phyloP scores from a whole-genome alignment of 2,797 vertebrate genomes.

The Mallotus villosus region DNA sequence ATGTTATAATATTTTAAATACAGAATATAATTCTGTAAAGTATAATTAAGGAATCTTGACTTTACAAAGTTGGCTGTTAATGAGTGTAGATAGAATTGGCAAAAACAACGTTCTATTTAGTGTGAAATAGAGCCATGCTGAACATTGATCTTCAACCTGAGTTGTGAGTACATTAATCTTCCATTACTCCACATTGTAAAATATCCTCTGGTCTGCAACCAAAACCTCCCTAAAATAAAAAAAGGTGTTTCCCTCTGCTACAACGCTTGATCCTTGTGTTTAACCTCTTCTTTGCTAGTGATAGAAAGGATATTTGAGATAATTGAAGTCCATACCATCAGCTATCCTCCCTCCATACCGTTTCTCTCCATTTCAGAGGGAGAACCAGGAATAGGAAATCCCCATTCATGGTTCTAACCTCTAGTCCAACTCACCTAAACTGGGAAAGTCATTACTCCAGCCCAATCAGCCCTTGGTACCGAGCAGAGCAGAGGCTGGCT shows the following conservation, averaged over 20 bases:
- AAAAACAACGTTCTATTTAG: slow-evolving; percentile 10
- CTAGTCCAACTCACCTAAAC: slow-evolving; percentile 58
- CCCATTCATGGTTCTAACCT: slow-evolving; percentile 37
- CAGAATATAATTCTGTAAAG: slow-evolving; percentile 51
- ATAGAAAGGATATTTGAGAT: slow-evolving; percentile 9
- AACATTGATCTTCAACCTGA: background rate
- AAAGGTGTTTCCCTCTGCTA: background rate
- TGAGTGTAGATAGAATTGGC: slow-evolving; percentile 32
- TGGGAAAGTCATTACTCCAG: slow-evolving; percentile 70
- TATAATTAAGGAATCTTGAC: slow-evolving; percentile 57
- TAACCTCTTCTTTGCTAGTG: slow-evolving; percentile 15
- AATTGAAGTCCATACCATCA: slow-evolving; percentile 25
- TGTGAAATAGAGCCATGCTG: background rate
- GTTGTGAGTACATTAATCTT: background rate
- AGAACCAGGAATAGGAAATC: slow-evolving; percentile 35
- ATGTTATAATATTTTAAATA: slow-evolving; percentile 24
- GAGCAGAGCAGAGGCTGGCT: slow-evolving; percentile 30
- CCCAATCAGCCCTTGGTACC: slow-evolving; percentile 34
- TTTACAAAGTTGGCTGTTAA: slow-evolving; percentile 35
- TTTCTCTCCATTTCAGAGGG: slow-evolving; percentile 33
- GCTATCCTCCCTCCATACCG: slow-evolving; percentile 15
- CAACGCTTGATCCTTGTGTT: slow-evolving; percentile 1
- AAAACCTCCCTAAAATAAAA: background rate
- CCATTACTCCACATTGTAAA: background rate
- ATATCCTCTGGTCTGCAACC: background rate